A percentile compares a stretch with the other conserved stretches of the same genome.
These are phyloP conservation scores for Pyrrhia umbra DNA, from an alignment of 2,888 invertebrate genomes.

Conservation along the genomic window DNA sequence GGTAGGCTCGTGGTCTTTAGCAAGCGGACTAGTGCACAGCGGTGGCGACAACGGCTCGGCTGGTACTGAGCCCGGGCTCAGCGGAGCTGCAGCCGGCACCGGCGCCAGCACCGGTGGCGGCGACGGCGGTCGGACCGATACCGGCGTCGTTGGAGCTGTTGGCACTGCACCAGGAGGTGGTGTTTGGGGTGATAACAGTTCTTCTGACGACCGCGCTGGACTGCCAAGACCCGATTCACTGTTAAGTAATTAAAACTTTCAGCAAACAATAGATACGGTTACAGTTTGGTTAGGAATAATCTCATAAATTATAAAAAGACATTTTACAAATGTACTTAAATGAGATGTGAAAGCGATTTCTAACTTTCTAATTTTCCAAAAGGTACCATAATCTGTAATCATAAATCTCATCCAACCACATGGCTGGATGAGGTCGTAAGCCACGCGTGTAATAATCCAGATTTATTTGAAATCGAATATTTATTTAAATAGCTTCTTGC, in stretches of 20 bases:
- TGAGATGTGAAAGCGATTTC: background rate
- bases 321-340: background rate
- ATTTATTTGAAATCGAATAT: slow-evolving; percentile 40
- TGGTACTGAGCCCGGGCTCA: slow-evolving; percentile 57
- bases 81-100: slow-evolving; percentile 59
- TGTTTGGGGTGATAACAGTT: slow-evolving; percentile 81
- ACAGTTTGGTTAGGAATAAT: background rate
- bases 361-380: slow-evolving; percentile 10
- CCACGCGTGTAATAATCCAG: slow-evolving; percentile 44
- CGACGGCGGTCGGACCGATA: slow-evolving; percentile 63
- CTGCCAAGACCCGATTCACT: slow-evolving; percentile 87
- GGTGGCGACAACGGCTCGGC: slow-evolving; percentile 81
- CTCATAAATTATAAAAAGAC: background rate
- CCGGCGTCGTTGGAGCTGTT: slow-evolving; percentile 45
- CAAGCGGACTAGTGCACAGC: slow-evolving; percentile 83
- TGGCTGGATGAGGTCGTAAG: slow-evolving; percentile 33
- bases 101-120: slow-evolving; percentile 11
- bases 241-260: slow-evolving; percentile 32
- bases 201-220: slow-evolving; percentile 84
- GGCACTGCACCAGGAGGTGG: slow-evolving; percentile 75
- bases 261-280: background rate
- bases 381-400: too few species aligned
- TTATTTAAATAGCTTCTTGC: slow-evolving; percentile 35
- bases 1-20: slow-evolving; percentile 79
- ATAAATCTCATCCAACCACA: too few species aligned